phyloP scores from a whole-genome alignment of 1,140 invertebrate genomes.

The Caerostris darwini region DNA sequence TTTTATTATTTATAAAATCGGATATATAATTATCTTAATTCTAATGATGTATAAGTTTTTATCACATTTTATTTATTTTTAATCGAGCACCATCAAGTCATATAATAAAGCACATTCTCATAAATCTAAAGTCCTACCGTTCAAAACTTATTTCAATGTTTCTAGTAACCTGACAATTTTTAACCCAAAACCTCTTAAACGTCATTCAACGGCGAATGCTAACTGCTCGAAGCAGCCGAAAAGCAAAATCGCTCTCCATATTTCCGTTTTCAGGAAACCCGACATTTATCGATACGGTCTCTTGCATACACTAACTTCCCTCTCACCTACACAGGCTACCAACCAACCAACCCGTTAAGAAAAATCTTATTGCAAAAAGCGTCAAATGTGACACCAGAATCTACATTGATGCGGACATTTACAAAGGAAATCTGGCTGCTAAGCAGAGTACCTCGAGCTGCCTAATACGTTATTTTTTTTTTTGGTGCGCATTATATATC shows the following conservation, averaged over 20 bases:
- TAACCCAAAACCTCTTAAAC: too few species aligned
- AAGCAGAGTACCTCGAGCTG: not conserved
- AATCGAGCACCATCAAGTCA: too few species aligned
- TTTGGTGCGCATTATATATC: not conserved
- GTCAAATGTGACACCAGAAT: slow-evolving; percentile 9
- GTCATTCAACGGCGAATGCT: too few species aligned
- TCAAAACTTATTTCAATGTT: too few species aligned
- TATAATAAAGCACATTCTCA: too few species aligned
- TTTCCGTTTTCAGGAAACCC: not conserved
- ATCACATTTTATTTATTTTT: too few species aligned
- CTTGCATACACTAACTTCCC: not conserved
- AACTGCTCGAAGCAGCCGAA: not conserved
- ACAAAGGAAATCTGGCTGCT: not conserved
- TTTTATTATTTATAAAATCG: too few species aligned
- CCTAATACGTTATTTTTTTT: not conserved
- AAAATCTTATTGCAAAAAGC: not conserved
- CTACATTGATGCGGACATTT: slow-evolving; percentile 38
- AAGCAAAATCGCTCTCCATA: not conserved
- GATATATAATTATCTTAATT: too few species aligned
- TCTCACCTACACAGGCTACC: not conserved
- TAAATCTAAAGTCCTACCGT: too few species aligned
- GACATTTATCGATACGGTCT: slow-evolving; percentile 1
- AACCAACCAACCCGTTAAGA: not conserved
- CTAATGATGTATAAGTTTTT: too few species aligned
- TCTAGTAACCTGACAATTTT: too few species aligned